These are phyloP conservation scores for Martes martes DNA, from an alignment of 2,113 vertebrate genomes.

Conservation along the genomic window DNA sequence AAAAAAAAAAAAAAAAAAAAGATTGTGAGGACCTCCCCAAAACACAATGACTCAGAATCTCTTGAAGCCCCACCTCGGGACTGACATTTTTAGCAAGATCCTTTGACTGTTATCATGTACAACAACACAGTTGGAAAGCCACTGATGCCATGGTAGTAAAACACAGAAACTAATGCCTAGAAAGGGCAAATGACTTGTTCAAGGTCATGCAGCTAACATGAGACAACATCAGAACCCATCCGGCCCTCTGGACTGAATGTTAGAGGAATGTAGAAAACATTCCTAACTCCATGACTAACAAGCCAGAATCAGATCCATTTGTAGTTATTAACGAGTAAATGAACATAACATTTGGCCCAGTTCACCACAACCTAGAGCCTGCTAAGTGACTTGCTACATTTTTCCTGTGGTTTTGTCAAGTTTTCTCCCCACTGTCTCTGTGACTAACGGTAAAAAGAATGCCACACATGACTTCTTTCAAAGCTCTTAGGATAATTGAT, in stretches of 20 bases:
- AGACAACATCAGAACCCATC: background rate
- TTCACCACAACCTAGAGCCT: background rate
- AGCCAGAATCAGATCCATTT: background rate
- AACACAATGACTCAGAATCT: background rate
- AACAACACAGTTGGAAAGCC: background rate
- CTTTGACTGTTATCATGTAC: background rate
- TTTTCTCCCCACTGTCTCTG: conserved; percentile 18
- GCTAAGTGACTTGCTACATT: background rate
- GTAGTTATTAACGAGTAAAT: background rate
- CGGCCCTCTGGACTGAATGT: background rate
- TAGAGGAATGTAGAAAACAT: background rate
- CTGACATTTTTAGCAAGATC: background rate
- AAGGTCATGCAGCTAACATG: background rate
- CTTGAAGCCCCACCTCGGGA: background rate
- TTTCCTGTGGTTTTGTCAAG: conserved; percentile 21
- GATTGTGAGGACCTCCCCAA: background rate
- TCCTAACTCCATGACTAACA: background rate
- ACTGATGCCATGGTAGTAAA: background rate
- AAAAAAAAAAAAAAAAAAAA: background rate
- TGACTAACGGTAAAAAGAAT: conserved; percentile 26
- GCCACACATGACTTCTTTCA: conserved; percentile 12
- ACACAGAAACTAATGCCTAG: background rate
- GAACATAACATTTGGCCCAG: background rate
- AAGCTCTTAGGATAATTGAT: background rate
- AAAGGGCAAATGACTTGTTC: background rate